phyloP scores from a whole-genome alignment of 2,797 vertebrate genomes.

The Crypturellus tataupa region DNA sequence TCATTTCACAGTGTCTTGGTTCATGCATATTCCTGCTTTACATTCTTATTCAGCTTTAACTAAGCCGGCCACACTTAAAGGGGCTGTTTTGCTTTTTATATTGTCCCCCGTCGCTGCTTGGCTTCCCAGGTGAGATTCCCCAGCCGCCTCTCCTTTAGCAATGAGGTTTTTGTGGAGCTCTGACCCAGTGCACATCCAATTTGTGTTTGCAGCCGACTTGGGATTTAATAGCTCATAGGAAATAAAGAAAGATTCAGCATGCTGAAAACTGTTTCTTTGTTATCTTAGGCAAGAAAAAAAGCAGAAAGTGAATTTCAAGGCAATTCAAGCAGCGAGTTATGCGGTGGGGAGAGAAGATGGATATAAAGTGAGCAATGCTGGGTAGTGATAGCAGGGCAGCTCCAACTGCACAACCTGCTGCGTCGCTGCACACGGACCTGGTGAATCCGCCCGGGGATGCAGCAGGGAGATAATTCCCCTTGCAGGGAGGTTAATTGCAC shows the following conservation, averaged over 20 bases:
- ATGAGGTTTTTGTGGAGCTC: fast-evolving
- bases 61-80: background rate
- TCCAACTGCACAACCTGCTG: background rate
- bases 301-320: background rate
- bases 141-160: background rate
- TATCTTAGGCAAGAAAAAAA: background rate
- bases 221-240: background rate
- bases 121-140: background rate
- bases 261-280: background rate
- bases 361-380: background rate
- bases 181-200: fast-evolving
- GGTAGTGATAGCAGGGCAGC: background rate
- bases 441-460: fast-evolving
- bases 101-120: background rate
- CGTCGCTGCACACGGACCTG: fast-evolving
- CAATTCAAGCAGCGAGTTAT: fast-evolving
- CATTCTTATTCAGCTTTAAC: background rate
- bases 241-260: background rate
- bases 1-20: slow-evolving; percentile 19
- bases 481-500: background rate
- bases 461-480: background rate
- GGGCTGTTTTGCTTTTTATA: background rate
- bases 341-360: background rate
- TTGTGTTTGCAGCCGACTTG: fast-evolving
- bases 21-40: background rate